Base-by-base conservation (phyloP, 2,113 vertebrate species). In the Salminus brasiliensis region DNA sequence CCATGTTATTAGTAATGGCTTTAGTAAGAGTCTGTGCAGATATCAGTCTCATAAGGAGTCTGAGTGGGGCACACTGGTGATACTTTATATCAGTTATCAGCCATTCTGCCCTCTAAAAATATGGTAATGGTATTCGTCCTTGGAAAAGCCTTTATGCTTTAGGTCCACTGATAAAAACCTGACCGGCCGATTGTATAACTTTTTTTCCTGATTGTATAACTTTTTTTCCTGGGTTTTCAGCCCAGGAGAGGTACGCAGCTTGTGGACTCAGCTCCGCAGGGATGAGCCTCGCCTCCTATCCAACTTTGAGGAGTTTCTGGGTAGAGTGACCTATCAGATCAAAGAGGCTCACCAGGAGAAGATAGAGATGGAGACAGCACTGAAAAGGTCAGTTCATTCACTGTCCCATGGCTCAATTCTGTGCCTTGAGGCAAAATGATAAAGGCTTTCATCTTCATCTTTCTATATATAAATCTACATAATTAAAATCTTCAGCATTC, bases 321-420 rank as follows among this genome's bases (percentile, higher is more conserved):
- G 92, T 81, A 93, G 94, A 84, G 92, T 97, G 82, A 95, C 96
- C 30, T 92, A 89, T 0, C 96, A 95, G 88, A 95, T 98, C 72
- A 94, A 92, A 65, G 95, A 96, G 82, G 96, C 94, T 30, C 94
- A 95, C 11, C 91, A 96, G 82, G 95, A 99, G 81, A 97, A 95
- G 91, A 92, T 72, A 0, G 93, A 96, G 52, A 93, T 98, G 93
- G 97, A 98, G 83, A 92, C 85, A 0, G 91, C 93, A 60, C 91
- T 99, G 0, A 91, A 92, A 89, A 97, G 91, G 96, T 97, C 45
- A 76, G 72, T 52, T 21, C 16, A 39, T 69, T 45, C 13, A 27
- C 7, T 2, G 5, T 36, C 25, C 75, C 6, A 1, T 45, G 30
- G 43, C 4, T 41, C 25, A n/a, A 29, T 5, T 15, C 2, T 41